phyloP scores from a whole-genome alignment of 2,888 invertebrate species.

The Drosophila nigricruria region DNA sequence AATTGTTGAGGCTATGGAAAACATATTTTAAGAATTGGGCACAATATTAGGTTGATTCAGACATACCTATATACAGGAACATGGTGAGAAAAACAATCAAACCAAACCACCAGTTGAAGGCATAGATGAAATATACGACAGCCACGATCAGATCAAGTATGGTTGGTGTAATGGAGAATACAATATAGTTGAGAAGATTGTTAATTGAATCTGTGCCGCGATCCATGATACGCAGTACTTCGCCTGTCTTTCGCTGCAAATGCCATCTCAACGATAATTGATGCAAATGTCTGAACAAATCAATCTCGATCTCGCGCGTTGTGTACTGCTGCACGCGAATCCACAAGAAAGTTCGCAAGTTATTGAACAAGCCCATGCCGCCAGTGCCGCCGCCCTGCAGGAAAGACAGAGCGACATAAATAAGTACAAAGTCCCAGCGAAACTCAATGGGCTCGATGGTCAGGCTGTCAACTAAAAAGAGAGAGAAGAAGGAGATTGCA shows the following conservation, averaged over 20 bases:
- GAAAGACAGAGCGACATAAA: conserved; percentile 95
- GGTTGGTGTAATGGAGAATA: conserved; percentile 97
- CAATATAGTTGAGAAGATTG: conserved; percentile 94
- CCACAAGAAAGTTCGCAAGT: conserved; percentile 96
- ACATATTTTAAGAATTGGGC: not conserved
- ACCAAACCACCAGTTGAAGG: conserved; percentile 97
- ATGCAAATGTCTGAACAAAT: conserved; percentile 95
- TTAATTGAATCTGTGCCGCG: conserved; percentile 98
- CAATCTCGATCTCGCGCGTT: conserved; percentile 95
- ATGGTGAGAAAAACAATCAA: conserved; percentile 97
- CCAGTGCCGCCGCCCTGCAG: conserved; percentile 98
- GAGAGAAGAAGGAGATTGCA: conserved; percentile 8
- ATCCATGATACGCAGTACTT: conserved; percentile 98
- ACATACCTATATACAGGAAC: conserved; percentile 95
- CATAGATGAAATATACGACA: conserved; percentile 93
- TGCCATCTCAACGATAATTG: conserved; percentile 97
- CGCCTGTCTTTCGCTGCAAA: conserved; percentile 96
- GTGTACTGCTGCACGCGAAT: conserved; percentile 98
- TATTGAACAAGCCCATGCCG: conserved; percentile 96
- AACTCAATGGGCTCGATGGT: conserved; percentile 87
- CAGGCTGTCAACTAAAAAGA: conserved; percentile 91
- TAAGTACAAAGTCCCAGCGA: conserved; percentile 95
- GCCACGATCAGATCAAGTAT: conserved; percentile 96
- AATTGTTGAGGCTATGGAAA: conserved; percentile 89
- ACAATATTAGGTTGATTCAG: not conserved